phyloP scores from a whole-genome alignment of 2,113 vertebrate species.

The Rhinopomastus cyanomelas region DNA sequence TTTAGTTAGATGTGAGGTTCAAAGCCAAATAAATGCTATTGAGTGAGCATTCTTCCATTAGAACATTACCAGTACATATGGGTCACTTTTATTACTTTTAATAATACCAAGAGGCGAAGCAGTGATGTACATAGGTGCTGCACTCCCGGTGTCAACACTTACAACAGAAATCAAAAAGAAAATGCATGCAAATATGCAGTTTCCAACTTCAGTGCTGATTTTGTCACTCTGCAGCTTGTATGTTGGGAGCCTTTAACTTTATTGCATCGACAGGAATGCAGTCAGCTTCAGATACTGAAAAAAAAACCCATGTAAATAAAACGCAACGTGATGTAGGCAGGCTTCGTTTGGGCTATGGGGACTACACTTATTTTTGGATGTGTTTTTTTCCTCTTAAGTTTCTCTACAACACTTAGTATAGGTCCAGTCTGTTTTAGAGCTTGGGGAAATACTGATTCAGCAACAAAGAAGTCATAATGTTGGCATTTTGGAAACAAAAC shows the following conservation, averaged over 20 bases:
- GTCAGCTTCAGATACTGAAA: not conserved
- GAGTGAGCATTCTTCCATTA: constrained; percentile 10
- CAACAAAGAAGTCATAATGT: not conserved
- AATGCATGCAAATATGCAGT: not conserved
- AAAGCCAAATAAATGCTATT: constrained; percentile 35
- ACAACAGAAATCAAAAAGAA: constrained; percentile 6
- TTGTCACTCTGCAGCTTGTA: not conserved
- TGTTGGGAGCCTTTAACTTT: constrained; percentile 5
- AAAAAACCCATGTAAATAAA: not conserved
- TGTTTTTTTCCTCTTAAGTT: not conserved
- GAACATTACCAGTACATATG: not conserved
- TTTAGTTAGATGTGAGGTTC: constrained; percentile 5
- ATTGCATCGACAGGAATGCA: not conserved
- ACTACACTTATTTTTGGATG: not conserved
- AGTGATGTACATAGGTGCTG: not conserved
- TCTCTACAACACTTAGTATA: not conserved
- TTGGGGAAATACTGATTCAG: constrained; percentile 17
- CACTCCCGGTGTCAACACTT: constrained; percentile 1
- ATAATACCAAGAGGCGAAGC: constrained; percentile 17
- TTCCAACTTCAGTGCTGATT: constrained; percentile 10
- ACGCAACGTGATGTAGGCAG: not conserved
- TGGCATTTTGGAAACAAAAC: not conserved
- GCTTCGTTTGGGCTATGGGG: not conserved
- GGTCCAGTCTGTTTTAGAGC: not conserved
- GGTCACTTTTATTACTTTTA: constrained; percentile 49